Conservation (phyloP, 2,113 vertebrate genomes). For the Sander vitreus region DNA sequence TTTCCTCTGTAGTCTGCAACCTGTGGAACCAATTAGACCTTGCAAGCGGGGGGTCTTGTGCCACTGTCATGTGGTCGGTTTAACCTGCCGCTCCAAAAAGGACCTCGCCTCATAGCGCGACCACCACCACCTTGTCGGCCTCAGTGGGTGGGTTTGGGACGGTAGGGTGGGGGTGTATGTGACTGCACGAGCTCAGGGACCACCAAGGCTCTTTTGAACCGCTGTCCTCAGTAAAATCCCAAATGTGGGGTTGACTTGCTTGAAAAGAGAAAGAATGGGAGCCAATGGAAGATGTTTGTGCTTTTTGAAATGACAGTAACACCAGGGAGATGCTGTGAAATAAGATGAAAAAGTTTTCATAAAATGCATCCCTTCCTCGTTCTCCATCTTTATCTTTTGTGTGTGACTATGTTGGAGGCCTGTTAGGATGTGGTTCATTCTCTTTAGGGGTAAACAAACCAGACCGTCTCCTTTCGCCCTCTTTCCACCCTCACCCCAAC, state of each 20-base stretch:
- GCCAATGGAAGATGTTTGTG: background rate
- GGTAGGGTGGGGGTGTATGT: slow-evolving; percentile 41
- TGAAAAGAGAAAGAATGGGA: slow-evolving; percentile 16
- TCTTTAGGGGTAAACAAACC: slow-evolving; percentile 65
- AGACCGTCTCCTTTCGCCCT: slow-evolving; percentile 71
- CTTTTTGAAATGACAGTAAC: slow-evolving; percentile 13
- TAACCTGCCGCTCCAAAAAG: slow-evolving; percentile 74
- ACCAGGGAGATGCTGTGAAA: background rate
- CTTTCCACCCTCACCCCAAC: slow-evolving; percentile 73
- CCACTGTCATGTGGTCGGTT: slow-evolving; percentile 76
- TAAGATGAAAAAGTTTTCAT: background rate
- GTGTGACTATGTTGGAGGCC: slow-evolving; percentile 28
- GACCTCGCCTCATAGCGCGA: slow-evolving; percentile 65
- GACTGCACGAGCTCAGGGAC: slow-evolving; percentile 62
- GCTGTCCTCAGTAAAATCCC: slow-evolving; percentile 41
- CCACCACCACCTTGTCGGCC: slow-evolving; percentile 65
- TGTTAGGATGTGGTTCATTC: slow-evolving; percentile 59
- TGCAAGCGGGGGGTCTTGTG: slow-evolving; percentile 70
- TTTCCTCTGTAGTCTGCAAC: slow-evolving; percentile 72
- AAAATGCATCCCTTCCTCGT: background rate
- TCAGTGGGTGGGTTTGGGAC: slow-evolving; percentile 76
- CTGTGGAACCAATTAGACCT: slow-evolving; percentile 85
- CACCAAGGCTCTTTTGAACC: slow-evolving; percentile 71
- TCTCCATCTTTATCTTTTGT: slow-evolving; percentile 7
- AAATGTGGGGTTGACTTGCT: slow-evolving; percentile 29